Percentiles rank a stretch among this genome's conserved stretches.
Evolutionary conservation across 1,140 invertebrate species (phyloP).

Genomic region (Drosophila littoralis): DNA sequence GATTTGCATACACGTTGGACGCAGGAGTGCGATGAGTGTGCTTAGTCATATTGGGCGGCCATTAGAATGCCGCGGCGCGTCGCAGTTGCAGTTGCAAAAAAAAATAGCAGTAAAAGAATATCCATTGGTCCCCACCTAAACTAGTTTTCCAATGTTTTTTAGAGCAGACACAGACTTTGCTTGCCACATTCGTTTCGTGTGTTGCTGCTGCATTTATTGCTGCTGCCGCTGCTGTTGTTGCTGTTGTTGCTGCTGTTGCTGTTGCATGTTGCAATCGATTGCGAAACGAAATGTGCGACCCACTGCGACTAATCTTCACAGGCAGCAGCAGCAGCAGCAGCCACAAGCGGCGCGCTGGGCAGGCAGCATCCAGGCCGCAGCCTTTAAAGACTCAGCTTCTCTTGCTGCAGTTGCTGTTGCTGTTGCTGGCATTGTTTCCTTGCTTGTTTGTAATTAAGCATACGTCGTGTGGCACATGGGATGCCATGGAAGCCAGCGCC

Average conservation of each 20-base stretch:
- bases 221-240: constrained; percentile 68
- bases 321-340: constrained; percentile 28
- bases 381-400: constrained; percentile 11
- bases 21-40: constrained; percentile 84
- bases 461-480: constrained; percentile 81
- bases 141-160: constrained; percentile 78
- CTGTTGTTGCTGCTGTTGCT: constrained; percentile 72
- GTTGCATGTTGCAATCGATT: constrained; percentile 83
- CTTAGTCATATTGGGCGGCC: constrained; percentile 84
- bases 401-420: constrained; percentile 10
- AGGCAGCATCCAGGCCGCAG: constrained; percentile 42
- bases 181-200: constrained; percentile 77
- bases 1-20: constrained; percentile 83
- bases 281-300: constrained; percentile 82
- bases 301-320: constrained; percentile 81
- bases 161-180: constrained; percentile 59
- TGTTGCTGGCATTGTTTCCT: constrained; percentile 58
- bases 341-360: constrained; percentile 43
- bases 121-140: constrained; percentile 84
- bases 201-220: constrained; percentile 44
- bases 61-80: constrained; percentile 76
- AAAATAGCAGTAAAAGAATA: constrained; percentile 77
- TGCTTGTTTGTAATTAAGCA: constrained; percentile 81
- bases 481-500: constrained; percentile 61
- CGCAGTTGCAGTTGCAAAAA: constrained; percentile 54